Conservation (phyloP, 2,797 vertebrate genomes). For the Anguilla pacifica region DNA sequence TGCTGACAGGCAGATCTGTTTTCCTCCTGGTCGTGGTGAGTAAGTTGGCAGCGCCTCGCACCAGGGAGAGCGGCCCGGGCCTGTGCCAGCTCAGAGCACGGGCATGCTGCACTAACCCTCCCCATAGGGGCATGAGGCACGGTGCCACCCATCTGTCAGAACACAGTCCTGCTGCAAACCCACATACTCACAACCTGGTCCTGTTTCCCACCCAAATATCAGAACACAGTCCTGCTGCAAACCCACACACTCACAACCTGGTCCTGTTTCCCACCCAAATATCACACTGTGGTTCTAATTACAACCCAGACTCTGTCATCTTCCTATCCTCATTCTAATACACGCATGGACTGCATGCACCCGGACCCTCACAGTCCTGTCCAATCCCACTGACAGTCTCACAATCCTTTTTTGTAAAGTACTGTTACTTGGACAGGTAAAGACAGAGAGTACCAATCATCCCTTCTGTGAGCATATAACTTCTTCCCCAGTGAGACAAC, state of each 20-base stretch:
- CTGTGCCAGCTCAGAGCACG: neutral
- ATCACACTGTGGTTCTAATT: neutral
- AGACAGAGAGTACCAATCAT: neutral
- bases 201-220: neutral
- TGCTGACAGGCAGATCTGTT: conserved; percentile 12
- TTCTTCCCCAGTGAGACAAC: neutral
- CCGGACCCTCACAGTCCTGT: too few species aligned
- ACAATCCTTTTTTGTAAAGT: neutral
- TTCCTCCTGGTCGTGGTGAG: conserved; percentile 4
- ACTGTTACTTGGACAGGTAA: too few species aligned
- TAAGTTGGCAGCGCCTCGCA: neutral
- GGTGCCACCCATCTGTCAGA: conserved; percentile 7
- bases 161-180: neutral
- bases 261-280: neutral
- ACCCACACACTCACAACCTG: neutral
- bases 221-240: neutral
- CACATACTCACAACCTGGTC: neutral
- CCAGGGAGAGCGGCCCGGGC: neutral
- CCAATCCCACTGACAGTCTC: neutral
- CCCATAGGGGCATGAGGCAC: neutral
- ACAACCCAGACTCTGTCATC: too few species aligned
- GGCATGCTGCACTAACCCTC: neutral
- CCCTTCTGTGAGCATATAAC: too few species aligned
- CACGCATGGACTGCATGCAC: neutral
- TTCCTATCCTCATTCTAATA: neutral